Conservation (phyloP, 2,113 vertebrate genomes). For the Acrocephalus arundinaceus region DNA sequence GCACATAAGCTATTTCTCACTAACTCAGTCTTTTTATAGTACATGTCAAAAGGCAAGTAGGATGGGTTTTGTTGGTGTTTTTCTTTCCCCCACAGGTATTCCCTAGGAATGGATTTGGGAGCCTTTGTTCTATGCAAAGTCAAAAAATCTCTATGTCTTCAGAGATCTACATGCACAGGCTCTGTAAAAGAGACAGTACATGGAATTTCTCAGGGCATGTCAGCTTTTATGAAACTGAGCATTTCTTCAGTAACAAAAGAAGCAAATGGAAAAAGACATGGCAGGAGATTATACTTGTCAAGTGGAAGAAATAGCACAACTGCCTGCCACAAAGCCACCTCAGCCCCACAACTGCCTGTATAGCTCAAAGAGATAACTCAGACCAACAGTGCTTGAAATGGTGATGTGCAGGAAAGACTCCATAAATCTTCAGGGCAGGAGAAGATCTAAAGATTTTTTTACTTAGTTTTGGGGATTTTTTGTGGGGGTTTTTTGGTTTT, state of each 20-base stretch:
- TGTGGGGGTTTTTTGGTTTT: too few species aligned
- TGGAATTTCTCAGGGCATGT: not conserved
- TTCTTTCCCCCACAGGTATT: not conserved
- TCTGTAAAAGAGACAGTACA: not conserved
- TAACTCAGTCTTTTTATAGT: not conserved
- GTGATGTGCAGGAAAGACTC: not conserved
- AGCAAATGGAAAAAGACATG: not conserved
- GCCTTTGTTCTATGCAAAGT: not conserved
- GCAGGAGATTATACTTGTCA: not conserved
- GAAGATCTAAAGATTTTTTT: not conserved
- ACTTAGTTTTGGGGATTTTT: not conserved
- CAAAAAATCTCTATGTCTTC: not conserved
- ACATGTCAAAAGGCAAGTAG: not conserved
- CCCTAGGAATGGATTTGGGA: not conserved
- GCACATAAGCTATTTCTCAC: not conserved
- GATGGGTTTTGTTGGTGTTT: not conserved
- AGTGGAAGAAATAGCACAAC: not conserved
- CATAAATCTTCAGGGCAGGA: not conserved
- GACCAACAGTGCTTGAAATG: not conserved
- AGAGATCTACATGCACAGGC: not conserved
- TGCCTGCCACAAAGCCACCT: not conserved
- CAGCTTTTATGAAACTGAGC: not conserved
- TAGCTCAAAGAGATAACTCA: not conserved
- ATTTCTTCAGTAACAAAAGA: not conserved
- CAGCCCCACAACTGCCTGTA: not conserved